Percentiles rank a stretch among this genome's conserved stretches.
phyloP scores from a whole-genome alignment of 2,113 vertebrate species.

The Platycercus adscitus region DNA sequence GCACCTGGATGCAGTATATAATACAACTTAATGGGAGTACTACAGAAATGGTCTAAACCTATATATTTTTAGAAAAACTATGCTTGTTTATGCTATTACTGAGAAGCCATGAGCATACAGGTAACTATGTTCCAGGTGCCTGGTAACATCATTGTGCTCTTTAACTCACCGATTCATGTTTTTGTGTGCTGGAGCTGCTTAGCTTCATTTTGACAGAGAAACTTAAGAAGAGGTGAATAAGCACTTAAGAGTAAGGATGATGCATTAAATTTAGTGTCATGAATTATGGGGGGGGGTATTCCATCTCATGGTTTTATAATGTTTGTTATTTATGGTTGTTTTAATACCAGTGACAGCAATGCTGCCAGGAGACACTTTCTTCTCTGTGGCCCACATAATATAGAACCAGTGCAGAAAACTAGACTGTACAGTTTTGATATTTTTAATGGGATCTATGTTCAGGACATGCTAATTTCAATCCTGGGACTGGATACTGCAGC shows the following conservation, averaged over 20 bases:
- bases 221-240: not conserved
- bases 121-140: not conserved
- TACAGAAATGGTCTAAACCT: not conserved
- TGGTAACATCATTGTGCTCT: accelerated
- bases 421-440: not conserved
- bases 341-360: not conserved
- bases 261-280: not conserved
- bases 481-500: not conserved
- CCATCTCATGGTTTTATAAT: not conserved
- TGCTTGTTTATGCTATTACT: not conserved
- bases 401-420: not conserved
- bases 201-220: not conserved
- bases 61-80: not conserved
- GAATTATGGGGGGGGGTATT: accelerated
- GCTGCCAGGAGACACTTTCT: not conserved
- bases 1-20: not conserved
- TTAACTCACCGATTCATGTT: not conserved
- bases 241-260: not conserved
- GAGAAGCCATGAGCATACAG: not conserved
- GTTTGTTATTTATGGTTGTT: not conserved
- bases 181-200: not conserved
- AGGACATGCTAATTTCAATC: not conserved
- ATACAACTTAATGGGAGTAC: not conserved
- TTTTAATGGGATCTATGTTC: not conserved
- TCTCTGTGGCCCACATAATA: not conserved